Evolutionary conservation across 1,140 invertebrate genomes (phyloP).

Genomic region (Eupeodes corollae): DNA sequence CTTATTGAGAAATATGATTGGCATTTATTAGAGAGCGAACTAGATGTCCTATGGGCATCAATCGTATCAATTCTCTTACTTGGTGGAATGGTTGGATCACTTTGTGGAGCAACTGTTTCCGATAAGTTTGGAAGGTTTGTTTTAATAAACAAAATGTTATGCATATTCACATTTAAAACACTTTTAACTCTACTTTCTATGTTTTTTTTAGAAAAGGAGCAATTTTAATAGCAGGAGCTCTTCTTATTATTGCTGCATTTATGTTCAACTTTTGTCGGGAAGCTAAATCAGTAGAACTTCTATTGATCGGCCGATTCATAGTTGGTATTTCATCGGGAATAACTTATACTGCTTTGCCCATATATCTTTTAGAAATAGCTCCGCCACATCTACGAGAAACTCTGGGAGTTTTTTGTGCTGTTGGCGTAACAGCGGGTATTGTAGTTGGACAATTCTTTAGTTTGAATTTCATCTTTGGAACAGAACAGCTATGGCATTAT

Average conservation of each 20-base stretch:
- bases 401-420: conserved; percentile 69
- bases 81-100: conserved; percentile 62
- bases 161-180: neutral
- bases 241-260: conserved; percentile 36
- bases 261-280: conserved; percentile 47
- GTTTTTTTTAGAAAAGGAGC: conserved; percentile 23
- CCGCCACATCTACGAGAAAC: conserved; percentile 60
- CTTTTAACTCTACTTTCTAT: neutral
- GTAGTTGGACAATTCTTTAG: conserved; percentile 58
- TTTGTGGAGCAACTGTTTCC: conserved; percentile 53
- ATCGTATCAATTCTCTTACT: conserved; percentile 70
- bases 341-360: conserved; percentile 66
- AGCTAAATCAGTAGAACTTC: conserved; percentile 57
- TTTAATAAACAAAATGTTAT: neutral
- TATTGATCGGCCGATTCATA: conserved; percentile 56
- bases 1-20: conserved; percentile 46
- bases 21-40: conserved; percentile 34
- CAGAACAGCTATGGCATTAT: conserved; percentile 50
- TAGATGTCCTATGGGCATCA: conserved; percentile 62
- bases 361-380: conserved; percentile 76
- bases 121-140: conserved; percentile 58
- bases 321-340: conserved; percentile 59
- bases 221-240: conserved; percentile 17
- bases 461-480: conserved; percentile 38
- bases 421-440: conserved; percentile 76